Evolutionary conservation across 2,113 vertebrate genomes (phyloP).

Genomic region (Pelvicachromis taeniatus): DNA sequence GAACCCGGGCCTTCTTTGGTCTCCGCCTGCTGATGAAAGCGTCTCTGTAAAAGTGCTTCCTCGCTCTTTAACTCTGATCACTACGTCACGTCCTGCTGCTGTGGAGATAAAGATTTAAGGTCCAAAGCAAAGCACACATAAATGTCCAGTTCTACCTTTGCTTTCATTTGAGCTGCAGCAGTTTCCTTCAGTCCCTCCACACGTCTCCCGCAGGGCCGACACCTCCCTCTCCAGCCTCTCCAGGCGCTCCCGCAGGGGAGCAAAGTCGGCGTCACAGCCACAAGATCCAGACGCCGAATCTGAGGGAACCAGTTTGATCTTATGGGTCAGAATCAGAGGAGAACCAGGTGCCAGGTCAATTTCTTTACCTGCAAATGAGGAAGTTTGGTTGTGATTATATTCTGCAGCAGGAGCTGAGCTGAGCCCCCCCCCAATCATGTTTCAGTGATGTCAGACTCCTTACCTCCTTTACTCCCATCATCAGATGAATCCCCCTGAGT

Average conservation of each 20-base stretch:
- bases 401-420: background rate
- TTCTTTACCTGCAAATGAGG: constrained; percentile 38
- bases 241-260: constrained; percentile 52
- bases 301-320: constrained; percentile 63
- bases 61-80: background rate
- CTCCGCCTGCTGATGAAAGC: background rate
- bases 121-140: background rate
- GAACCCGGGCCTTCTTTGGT: background rate
- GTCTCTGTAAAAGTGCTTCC: background rate
- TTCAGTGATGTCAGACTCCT: background rate
- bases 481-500: constrained; percentile 33
- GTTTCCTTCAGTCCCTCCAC: constrained; percentile 59
- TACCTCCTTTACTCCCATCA: constrained; percentile 23
- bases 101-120: background rate
- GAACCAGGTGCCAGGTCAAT: constrained; percentile 58
- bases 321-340: constrained; percentile 73
- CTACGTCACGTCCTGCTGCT: background rate
- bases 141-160: constrained; percentile 52
- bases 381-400: background rate
- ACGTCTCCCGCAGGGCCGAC: constrained; percentile 67
- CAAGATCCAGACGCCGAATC: constrained; percentile 9
- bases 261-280: constrained; percentile 52
- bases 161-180: constrained; percentile 72
- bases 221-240: constrained; percentile 71
- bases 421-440: too few species aligned